Evolutionary conservation across 2,113 vertebrate genomes (phyloP).

Genomic region (Redunca redunca): DNA sequence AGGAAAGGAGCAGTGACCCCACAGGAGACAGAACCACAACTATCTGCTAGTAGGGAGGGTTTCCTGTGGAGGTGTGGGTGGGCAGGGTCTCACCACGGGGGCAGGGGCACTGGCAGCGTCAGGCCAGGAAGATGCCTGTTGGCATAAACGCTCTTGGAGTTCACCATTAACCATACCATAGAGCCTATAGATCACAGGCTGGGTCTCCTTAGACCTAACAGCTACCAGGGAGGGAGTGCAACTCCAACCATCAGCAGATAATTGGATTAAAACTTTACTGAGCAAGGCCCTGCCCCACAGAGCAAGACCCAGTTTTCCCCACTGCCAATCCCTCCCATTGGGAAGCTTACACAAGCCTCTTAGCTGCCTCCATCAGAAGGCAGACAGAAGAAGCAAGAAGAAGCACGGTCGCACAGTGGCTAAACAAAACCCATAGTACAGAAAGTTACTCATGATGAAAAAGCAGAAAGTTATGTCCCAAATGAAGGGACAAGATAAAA

Average conservation of each 20-base stretch:
- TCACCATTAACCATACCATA: background rate
- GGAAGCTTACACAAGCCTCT: background rate
- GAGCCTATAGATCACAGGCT: background rate
- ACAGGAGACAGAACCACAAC: background rate
- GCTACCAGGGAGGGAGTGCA: background rate
- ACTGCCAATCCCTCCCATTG: background rate
- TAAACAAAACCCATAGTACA: background rate
- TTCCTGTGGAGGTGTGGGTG: background rate
- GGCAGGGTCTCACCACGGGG: background rate
- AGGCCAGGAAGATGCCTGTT: background rate
- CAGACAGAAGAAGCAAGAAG: background rate
- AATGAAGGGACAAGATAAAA: background rate
- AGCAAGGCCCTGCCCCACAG: background rate
- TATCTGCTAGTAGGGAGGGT: background rate
- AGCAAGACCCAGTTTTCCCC: background rate
- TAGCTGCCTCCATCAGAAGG: background rate
- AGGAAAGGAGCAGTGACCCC: background rate
- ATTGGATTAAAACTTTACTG: background rate
- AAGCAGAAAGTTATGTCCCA: background rate
- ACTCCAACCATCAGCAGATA: background rate
- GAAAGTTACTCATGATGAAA: background rate
- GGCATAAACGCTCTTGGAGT: background rate
- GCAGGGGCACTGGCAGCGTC: background rate
- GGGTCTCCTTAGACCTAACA: background rate
- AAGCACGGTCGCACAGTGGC: rapidly evolving